phyloP scores from a whole-genome alignment of 2,888 invertebrate species.

The Apotomis turbidana region DNA sequence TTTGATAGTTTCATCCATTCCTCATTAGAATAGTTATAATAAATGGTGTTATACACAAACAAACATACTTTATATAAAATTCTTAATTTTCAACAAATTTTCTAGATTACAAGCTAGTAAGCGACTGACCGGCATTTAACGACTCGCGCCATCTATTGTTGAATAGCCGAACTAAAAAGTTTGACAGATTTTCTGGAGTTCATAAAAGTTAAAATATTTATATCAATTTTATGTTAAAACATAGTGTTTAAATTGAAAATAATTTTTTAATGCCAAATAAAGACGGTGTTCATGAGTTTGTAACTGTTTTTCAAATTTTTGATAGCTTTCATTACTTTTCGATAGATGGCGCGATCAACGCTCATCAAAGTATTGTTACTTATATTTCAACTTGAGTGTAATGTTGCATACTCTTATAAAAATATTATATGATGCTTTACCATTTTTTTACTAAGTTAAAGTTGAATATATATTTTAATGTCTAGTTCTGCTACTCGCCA shows the following conservation, averaged over 20 bases:
- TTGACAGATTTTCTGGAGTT: conserved; percentile 2
- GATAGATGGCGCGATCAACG: background rate
- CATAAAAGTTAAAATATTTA: background rate
- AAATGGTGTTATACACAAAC: too few species aligned
- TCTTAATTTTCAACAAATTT: too few species aligned
- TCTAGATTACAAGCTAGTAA: too few species aligned
- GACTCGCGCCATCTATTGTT: conserved; percentile 60
- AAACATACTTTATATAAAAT: too few species aligned
- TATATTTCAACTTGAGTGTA: background rate
- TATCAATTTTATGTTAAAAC: too few species aligned
- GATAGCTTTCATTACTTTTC: background rate
- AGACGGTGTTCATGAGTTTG: background rate
- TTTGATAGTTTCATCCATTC: too few species aligned
- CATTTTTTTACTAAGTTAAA: background rate
- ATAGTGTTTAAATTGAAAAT: background rate
- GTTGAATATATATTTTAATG: background rate
- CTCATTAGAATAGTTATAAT: too few species aligned
- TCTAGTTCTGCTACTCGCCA: conserved; percentile 54
- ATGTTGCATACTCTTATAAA: background rate
- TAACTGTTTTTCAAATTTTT: background rate
- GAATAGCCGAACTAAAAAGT: conserved; percentile 56
- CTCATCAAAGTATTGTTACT: background rate
- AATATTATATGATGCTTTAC: background rate
- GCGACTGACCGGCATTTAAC: background rate
- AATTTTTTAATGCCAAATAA: background rate